Evolutionary conservation across 2,113 vertebrate genomes (phyloP), one percentile per base, ranked within the genome.

Genomic region (Ceratotherium simum): DNA sequence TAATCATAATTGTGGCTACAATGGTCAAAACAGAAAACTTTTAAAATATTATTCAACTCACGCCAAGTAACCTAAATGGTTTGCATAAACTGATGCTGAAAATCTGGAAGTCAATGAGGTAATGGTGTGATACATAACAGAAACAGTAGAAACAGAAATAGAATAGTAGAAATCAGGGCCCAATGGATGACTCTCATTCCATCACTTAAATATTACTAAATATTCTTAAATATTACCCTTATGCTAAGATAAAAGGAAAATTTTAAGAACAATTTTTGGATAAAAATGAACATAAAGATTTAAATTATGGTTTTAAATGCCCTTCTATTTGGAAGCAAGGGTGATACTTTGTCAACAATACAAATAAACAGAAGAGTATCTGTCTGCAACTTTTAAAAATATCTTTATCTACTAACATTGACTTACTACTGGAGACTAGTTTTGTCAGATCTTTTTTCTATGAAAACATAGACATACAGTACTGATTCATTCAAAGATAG

Each of bases 191-290:
- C 29, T 80, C 21, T 72, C 25, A 64, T 25, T 65, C 6, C 51
- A n/a, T 69, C 48, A 75, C 16, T 76, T 56, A 69, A 54, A 73
- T 56, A 65, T 51, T 85, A 33, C 80, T 5, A 83, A 87, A 91
- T 56, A 65, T 51, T 85, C 39, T 84, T 5, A 83, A 87, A 91
- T 87, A 69, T 72, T 39, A 89, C 8, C 9, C 27, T 78, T 51
- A 81, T 51, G 13, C 10, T 65, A 16, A 42, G 58, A 88, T 69
- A 54, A 96, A 95, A 82, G 51, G 29, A 85, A 60, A 97, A 73
- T 8, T 82, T 85, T 80, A 93, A 75, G 25, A 87, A 95, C 7
- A 84, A 62, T 79, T 94, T 27, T 73, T 87, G 14, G 76, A 81
- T 76, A 75, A 83, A 88, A 89, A 48, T 36, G 25, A 62, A 46